Conservation (phyloP, 2,797 vertebrate species). For the Tokudaia tokunoshimensis region DNA sequence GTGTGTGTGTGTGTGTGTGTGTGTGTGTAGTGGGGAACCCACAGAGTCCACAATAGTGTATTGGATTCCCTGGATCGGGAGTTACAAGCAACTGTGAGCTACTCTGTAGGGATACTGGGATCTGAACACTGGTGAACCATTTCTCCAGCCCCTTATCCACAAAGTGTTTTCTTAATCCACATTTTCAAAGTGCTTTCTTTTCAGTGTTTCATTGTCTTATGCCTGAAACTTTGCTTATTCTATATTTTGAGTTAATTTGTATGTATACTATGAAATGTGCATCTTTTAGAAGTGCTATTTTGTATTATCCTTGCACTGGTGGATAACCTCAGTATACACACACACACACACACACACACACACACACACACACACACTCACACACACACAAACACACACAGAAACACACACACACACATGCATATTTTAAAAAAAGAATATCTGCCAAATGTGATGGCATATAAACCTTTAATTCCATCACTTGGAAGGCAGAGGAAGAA, state of each 20-base stretch:
- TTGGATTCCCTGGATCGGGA: background rate
- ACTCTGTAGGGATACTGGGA: background rate
- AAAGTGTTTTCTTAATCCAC: background rate
- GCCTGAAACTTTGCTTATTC: background rate
- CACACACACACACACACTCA: background rate
- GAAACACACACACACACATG: background rate
- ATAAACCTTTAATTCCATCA: background rate
- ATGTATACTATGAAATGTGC: background rate
- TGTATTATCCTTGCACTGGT: background rate
- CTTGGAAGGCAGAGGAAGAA: background rate
- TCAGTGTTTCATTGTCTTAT: background rate
- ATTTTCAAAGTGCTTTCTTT: background rate
- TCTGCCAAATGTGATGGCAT: background rate
- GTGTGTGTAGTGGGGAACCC: background rate
- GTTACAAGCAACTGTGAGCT: background rate
- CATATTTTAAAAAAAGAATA: background rate
- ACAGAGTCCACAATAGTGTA: background rate
- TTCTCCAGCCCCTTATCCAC: background rate
- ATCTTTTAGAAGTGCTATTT: background rate
- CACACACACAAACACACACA: background rate
- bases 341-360: too few relatives aligned
- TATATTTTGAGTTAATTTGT: background rate
- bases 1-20: background rate
- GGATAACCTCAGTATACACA: background rate
- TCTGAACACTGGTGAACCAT: background rate